Base-by-base conservation (phyloP, 30 jellyfish, hydroid and myxozoan genomes). In the Pelagia noctiluca region DNA sequence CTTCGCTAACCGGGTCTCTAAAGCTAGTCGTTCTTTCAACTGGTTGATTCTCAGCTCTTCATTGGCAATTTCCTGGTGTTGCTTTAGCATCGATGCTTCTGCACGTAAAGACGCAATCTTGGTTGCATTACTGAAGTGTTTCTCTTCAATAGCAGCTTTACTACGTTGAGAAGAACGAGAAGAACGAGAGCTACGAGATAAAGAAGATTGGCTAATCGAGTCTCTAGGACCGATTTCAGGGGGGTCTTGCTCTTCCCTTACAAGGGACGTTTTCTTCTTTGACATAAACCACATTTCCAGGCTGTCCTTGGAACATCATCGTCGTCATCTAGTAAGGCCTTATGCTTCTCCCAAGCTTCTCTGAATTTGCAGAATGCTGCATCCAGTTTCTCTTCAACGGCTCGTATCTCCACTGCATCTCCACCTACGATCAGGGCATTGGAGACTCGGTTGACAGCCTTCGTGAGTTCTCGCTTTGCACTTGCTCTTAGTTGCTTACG, bases 391-490 rank as follows among this genome's bases (percentile, higher is more conserved):
- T 19, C 26, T 30, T 52, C 68, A 19, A 52, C 68, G 7, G 68
- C 68, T 52, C 68, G 68, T 4, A 52, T 46, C 23, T 36, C 85
- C 30, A 1, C 85, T 16, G 25, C 22, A 10, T 60, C 49, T 46
- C 54, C 85, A 16, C 47, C 75, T 3, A 32, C 75, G 7, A 36
- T 8, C n/a, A 72, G 29, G 68, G 75, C 85, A 72, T 72, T 74
- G 2, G 85, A 36, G 2, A 72, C 26, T 72, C 62, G 75, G 21
- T 46, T 36, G 23, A 72, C 32, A 23, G 85, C 85, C 28, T 21
- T 28, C 22, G 85, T 72, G 22, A 72, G 30, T 5, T 52, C 85
- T 7, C 85, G 85, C 50, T 72, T 72, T 50, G 87, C 87, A 75
- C 29, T 30, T 3, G 37, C 63, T 36, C 87, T 75, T 25, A 30